A percentile compares a stretch with the other conserved stretches of the same genome.
Conservation (phyloP, 1,140 invertebrate genomes). For the Phocides pigmalion region DNA sequence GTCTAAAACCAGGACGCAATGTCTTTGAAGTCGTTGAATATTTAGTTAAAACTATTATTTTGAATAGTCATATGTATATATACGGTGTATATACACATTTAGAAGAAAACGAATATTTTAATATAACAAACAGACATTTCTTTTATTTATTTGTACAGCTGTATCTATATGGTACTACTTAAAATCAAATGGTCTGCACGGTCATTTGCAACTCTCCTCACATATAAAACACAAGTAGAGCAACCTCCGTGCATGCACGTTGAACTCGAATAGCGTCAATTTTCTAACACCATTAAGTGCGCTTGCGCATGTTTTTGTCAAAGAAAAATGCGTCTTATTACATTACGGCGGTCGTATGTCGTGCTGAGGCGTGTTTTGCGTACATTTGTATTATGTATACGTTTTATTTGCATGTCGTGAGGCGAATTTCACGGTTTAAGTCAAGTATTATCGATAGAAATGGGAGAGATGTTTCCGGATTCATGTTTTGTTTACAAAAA, state of each 20-base stretch:
- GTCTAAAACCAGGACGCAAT: too few relatives aligned
- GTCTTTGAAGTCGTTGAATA: too few relatives aligned
- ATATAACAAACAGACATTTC: too few relatives aligned
- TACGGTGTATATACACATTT: too few relatives aligned
- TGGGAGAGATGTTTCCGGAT: constrained; percentile 13
- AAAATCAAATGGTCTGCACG: too few relatives aligned
- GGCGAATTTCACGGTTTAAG: constrained; percentile 27
- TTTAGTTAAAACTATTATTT: too few relatives aligned
- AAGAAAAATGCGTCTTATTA: constrained; percentile 79
- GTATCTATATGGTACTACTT: too few relatives aligned
- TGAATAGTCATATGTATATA: too few relatives aligned
- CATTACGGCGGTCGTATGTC: constrained; percentile 56
- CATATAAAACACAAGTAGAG: constrained; percentile 46
- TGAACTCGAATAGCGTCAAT: constrained; percentile 61
- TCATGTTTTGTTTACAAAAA: neutral
- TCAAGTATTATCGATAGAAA: constrained; percentile 23
- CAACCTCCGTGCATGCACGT: constrained; percentile 26
- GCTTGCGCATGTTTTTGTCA: constrained; percentile 63
- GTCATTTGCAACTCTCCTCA: too few relatives aligned
- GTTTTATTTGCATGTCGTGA: constrained; percentile 32
- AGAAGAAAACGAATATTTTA: too few relatives aligned
- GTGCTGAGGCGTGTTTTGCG: constrained; percentile 58
- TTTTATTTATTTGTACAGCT: too few relatives aligned
- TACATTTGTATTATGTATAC: constrained; percentile 50
- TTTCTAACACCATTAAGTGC: constrained; percentile 75